Base-by-base conservation (phyloP, 2,888 invertebrate genomes). In the Diploptera punctata region DNA sequence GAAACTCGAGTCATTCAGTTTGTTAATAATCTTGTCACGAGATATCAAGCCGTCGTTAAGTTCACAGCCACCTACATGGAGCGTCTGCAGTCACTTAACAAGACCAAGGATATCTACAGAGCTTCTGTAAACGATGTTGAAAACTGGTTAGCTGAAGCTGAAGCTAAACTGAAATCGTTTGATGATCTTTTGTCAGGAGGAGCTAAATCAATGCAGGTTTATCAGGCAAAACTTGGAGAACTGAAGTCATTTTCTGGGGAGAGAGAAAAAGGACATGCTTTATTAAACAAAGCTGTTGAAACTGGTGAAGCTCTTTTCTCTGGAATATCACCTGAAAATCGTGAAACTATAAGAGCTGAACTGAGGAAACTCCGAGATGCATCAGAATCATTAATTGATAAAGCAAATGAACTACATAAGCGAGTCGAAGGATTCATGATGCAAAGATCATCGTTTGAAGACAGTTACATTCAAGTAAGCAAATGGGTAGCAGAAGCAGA, bases 361-460 rank as follows among this genome's bases (percentile, higher is more conserved):
- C 82, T 97, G 19, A 87, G 96, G 79, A 86, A 89, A 74, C 85
- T 97, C 69, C 88, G 97, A 76, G 92, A 93, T 79, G 89, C 90
- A 75, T 94, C 94, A 79, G 97, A 98, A 82, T 88, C 91, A 65
- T 88, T 96, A 60, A 89, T 93, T 4, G 95, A 94, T 81, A 91
- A 92, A 81, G 90, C 95, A 0, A 95, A 94, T 80, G 90, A 90
- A 18, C 89, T 95, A 1, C 90, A 95, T 76, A 95, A 96, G 81
- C 91, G 92, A 78, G 91, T 96, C 19, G 97, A 98, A 85, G 93
- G 92, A 0, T 92, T 93, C 47, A 88, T 97, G 75, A 92, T 96
- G 81, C 95, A 97, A 78, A 89, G 97, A 82, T 94, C 95, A 3
- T 95, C 96, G 1, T 95, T 98, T 81, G 97, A 97, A 81, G 97